phyloP scores from a whole-genome alignment of 2,797 vertebrate genomes.

The Anniella stebbinsi region DNA sequence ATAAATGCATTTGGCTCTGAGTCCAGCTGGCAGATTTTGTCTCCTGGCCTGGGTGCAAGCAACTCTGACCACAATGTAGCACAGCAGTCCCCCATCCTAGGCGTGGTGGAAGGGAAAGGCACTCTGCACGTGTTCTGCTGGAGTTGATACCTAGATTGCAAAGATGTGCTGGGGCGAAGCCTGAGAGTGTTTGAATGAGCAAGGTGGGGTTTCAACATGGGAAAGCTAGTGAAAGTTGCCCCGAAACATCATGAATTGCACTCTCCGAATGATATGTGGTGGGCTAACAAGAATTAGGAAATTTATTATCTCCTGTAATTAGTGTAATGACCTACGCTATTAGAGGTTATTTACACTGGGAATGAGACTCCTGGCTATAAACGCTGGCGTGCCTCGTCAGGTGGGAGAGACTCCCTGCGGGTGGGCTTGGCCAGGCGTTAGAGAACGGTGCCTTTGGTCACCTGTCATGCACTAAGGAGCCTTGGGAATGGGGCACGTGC shows the following conservation, averaged over 20 bases:
- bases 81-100: background rate
- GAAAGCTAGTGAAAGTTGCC: conserved; percentile 49
- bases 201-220: conserved; percentile 36
- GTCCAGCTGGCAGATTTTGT: background rate
- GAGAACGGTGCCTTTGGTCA: background rate
- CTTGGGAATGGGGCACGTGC: too few relatives aligned
- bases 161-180: background rate
- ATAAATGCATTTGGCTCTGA: background rate
- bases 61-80: background rate
- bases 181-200: conserved; percentile 22
- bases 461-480: background rate
- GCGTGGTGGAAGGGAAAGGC: background rate
- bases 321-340: conserved; percentile 77
- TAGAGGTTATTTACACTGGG: conserved; percentile 81
- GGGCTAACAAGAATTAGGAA: conserved; percentile 73
- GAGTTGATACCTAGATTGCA: background rate
- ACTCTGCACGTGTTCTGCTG: background rate
- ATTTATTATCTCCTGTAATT: conserved; percentile 81
- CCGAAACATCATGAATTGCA: conserved; percentile 61
- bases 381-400: conserved; percentile 58
- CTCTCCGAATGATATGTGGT: conserved; percentile 67
- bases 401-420: conserved; percentile 22
- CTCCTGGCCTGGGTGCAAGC: background rate
- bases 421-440: background rate
- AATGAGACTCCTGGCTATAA: conserved; percentile 76